Conservation (phyloP, 1,140 invertebrate genomes). For the Pteromalus puparum region DNA sequence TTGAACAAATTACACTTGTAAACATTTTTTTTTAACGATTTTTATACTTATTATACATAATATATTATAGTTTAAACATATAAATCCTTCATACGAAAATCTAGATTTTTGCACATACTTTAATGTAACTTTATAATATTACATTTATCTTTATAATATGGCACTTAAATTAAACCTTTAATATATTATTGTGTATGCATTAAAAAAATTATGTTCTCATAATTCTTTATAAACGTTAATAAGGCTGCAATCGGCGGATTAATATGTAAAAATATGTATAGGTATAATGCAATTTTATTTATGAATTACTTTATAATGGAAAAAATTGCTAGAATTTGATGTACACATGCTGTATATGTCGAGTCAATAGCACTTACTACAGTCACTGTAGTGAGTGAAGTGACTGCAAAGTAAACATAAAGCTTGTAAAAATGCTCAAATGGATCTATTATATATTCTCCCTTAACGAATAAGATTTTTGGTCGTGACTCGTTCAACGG, state of each 20-base stretch:
- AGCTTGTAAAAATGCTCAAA: conserved; percentile 12
- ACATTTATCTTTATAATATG: too few relatives aligned
- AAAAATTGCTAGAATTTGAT: conserved; percentile 5
- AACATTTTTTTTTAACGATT: background rate
- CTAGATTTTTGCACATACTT: too few relatives aligned
- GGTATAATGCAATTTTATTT: background rate
- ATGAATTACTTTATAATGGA: conserved; percentile 15
- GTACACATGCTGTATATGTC: background rate
- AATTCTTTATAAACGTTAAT: background rate
- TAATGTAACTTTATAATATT: too few relatives aligned
- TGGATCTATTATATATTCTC: conserved; percentile 23
- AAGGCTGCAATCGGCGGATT: background rate
- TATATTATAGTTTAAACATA: background rate
- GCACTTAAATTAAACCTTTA: too few relatives aligned
- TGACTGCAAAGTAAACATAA: background rate
- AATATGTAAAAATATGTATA: background rate
- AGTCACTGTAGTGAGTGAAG: background rate
- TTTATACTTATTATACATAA: background rate
- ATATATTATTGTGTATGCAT: too few relatives aligned
- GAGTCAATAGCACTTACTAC: background rate
- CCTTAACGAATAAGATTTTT: background rate
- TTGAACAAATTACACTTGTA: background rate
- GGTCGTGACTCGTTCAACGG: conserved; percentile 14
- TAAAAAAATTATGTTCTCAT: background rate
- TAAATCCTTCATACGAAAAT: background rate